Base-by-base conservation (phyloP, 2,888 invertebrate genomes). In the Dryocosmus kuriphilus region DNA sequence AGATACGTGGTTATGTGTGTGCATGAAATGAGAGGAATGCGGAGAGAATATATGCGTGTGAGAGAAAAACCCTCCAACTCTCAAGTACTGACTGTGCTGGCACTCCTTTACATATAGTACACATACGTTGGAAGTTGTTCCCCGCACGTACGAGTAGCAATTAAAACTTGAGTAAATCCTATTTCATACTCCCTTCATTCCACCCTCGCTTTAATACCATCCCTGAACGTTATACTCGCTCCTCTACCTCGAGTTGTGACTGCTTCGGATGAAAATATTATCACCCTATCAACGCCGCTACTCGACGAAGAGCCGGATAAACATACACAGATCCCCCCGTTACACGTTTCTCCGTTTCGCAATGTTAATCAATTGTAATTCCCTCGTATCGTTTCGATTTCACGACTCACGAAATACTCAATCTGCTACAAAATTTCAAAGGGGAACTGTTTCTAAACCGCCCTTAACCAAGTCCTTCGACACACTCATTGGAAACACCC, bases 151-250 rank as follows among this genome's bases (percentile, higher is more conserved):
- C 81, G 75, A 78, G 80, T 76, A 77, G 81, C 81, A 87, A 85
- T 84, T 86, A 83, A 86, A 85, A 85, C 85, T 86, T 80, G 81
- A 79, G 76, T 77, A 77, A 80, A 81, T 82, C 82, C 80, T 79
- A 75, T 78, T 75, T 79, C 74, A 73, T 74, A 75, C 57, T 57
- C 55, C 35, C 46, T 63, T 55, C 55, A 19, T 46, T 30, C 27
- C 67, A 51, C n/a, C 51, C 71, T 27, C 71, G 27, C 51, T 71
- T 51, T 71, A 51, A 71, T 71, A 32, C 51, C 51, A 71, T 51
- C 71, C n/a, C 51, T 71, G 51, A 71, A 71, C 32, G 71, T 32
- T 71, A 71, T 71, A 71, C 32, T 71, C 71, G 71, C 51, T 55
- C 51, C 51, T 71, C 32, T 11, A 51, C 5, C 46, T 32, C 51